A percentile compares a stretch with the other conserved stretches of the same genome.
Conservation (phyloP, 2,113 vertebrate genomes). For the Pholis gunnellus region DNA sequence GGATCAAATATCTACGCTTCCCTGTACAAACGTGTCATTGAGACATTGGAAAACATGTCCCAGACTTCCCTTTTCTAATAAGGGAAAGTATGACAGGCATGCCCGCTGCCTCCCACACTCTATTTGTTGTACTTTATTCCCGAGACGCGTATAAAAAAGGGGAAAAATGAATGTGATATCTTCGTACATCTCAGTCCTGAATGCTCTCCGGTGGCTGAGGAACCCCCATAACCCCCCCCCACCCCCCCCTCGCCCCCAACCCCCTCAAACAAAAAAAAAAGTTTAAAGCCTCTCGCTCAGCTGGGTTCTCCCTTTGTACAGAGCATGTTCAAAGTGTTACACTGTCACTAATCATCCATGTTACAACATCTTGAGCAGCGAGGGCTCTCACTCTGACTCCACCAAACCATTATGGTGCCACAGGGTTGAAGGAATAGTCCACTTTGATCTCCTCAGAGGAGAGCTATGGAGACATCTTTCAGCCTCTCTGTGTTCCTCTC, state of each 20-base stretch:
- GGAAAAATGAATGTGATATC: conserved; percentile 83
- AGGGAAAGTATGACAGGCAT: conserved; percentile 81
- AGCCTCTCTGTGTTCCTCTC: conserved; percentile 65
- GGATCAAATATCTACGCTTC: conserved; percentile 27
- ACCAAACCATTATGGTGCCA: conserved; percentile 71
- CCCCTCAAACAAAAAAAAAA: conserved; percentile 36
- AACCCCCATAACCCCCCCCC: conserved; percentile 67
- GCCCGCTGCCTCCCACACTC: conserved; percentile 79
- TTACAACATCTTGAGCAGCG: conserved; percentile 72
- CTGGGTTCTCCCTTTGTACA: conserved; percentile 83
- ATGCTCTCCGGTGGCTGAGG: conserved; percentile 83
- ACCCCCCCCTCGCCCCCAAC: conserved; percentile 24
- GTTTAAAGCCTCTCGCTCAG: conserved; percentile 85
- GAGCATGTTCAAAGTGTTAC: conserved; percentile 80
- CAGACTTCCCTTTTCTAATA: conserved; percentile 68
- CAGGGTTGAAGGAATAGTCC: conserved; percentile 73
- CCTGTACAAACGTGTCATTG: conserved; percentile 63
- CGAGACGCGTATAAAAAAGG: conserved; percentile 80
- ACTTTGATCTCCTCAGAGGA: conserved; percentile 85
- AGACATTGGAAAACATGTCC: conserved; percentile 66
- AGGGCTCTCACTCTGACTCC: conserved; percentile 78
- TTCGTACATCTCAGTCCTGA: conserved; percentile 83
- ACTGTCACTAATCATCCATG: conserved; percentile 83
- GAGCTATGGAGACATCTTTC: conserved; percentile 78
- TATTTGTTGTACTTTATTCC: conserved; percentile 87